Percentiles rank a stretch among this genome's conserved stretches.
These are phyloP conservation scores for Drosophila sulfurigaster DNA, from an alignment of 1,140 invertebrate species.

Conservation along the genomic window DNA sequence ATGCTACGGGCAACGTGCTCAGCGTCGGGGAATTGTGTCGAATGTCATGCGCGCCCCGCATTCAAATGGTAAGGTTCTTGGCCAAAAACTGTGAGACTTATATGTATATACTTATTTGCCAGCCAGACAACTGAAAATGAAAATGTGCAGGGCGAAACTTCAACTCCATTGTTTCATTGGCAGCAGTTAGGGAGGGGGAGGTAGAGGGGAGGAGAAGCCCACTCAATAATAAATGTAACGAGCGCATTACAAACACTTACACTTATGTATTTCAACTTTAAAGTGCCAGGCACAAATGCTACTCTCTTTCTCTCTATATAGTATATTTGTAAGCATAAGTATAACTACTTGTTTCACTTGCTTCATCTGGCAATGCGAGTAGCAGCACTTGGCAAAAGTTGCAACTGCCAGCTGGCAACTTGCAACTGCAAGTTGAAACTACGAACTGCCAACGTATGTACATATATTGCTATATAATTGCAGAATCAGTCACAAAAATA, in stretches of 20 bases:
- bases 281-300: constrained; percentile 49
- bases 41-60: constrained; percentile 56
- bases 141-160: not conserved
- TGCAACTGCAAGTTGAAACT: constrained; percentile 16
- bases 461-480: constrained; percentile 71
- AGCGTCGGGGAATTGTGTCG: constrained; percentile 68
- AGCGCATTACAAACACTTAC: constrained; percentile 81
- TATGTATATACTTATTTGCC: not conserved
- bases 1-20: constrained; percentile 67
- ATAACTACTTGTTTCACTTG: constrained; percentile 36
- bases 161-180: constrained; percentile 60
- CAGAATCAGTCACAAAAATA: constrained; percentile 71
- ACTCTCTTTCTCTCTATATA: too few species aligned
- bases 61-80: constrained; percentile 60
- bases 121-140: constrained; percentile 10
- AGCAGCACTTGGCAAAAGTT: constrained; percentile 1
- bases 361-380: constrained; percentile 13
- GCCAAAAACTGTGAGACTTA: constrained; percentile 43
- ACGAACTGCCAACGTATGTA: constrained; percentile 21
- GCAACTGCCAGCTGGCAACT: constrained; percentile 5
- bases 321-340: constrained; percentile 24
- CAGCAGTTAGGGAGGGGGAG: constrained; percentile 16
- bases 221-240: constrained; percentile 83
- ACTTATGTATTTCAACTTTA: constrained; percentile 73
- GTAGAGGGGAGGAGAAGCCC: constrained; percentile 20